Evolutionary conservation across 2,797 vertebrate genomes (phyloP), one percentile per base, ranked within the genome.

Genomic region (Thamnophis elegans): DNA sequence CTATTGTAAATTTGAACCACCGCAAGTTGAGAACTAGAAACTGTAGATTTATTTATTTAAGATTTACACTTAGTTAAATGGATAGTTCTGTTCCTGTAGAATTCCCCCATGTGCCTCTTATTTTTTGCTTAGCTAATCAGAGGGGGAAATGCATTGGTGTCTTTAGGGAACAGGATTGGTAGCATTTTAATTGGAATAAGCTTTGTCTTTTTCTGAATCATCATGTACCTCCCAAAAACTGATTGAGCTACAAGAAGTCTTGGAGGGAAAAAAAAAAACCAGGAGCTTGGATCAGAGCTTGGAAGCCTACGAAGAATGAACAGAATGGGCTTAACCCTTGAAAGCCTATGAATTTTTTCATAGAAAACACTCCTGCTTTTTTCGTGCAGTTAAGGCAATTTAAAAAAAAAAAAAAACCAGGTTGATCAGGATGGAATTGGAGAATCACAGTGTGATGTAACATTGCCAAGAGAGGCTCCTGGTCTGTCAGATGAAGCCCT

Each of bases 201-300:
- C 42, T 92, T 95, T 92, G 89, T 94, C 3, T 91, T 93, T 65
- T 93, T 95, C 92, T 96, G 96, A 97, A 94, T 96, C 95, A 95
- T 1, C 92, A 42, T 89, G 26, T 58, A 62, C 87, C 89, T 88
- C 92, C 89, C 85, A 54, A 60, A 95, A 95, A 91, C 91, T 91
- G 86, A 65, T 94, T 95, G 36, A 89, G 5, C 28, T 25, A 16
- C 7, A n/a, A 92, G 60, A 53, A 82, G 86, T 59, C 32, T 93
- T 89, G 91, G 82, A 93, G 93, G 93, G 94, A 94, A 93, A 92
- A 89, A 53, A 2, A 0, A 2, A 85, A 60, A 56, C 73, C 3
- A 53, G 53, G 13, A 1, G 0, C 8, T 12, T 54, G 36, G 87
- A 60, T 73, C 11, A 56, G 94, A n/a, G 22, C 1, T 56, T 92